phyloP scores from a whole-genome alignment of 2,888 invertebrate species.

The Chouioia cunea region DNA sequence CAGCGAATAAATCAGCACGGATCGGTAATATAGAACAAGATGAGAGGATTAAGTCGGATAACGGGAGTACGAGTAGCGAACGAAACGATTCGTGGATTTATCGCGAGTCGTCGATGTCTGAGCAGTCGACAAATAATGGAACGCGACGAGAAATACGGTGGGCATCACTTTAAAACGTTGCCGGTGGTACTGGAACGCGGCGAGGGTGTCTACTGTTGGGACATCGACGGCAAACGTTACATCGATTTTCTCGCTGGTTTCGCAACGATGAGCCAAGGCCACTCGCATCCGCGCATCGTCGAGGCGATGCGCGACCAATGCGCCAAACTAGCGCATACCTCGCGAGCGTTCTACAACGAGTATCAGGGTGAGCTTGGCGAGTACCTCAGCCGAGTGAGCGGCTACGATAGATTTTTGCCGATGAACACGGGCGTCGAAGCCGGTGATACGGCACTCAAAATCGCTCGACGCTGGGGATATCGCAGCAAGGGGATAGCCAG shows the following conservation, averaged over 20 bases:
- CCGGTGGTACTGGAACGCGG: constrained; percentile 78
- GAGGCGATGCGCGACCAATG: constrained; percentile 74
- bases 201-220: constrained; percentile 83
- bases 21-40: too few relatives aligned
- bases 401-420: constrained; percentile 83
- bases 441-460: constrained; percentile 83
- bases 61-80: too few relatives aligned
- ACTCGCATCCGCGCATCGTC: constrained; percentile 81
- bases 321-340: constrained; percentile 77
- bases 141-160: constrained; percentile 76
- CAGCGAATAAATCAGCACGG: too few relatives aligned
- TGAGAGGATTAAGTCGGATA: too few relatives aligned
- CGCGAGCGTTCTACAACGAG: constrained; percentile 82
- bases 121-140: constrained; percentile 66
- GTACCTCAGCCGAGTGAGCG: constrained; percentile 78
- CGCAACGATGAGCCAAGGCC: constrained; percentile 86
- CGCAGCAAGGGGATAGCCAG: constrained; percentile 78
- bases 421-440: constrained; percentile 91
- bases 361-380: constrained; percentile 82
- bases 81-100: too few relatives aligned
- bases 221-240: constrained; percentile 83
- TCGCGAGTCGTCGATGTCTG: constrained; percentile 51
- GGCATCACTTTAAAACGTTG: constrained; percentile 80
- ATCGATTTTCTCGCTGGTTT: constrained; percentile 86
- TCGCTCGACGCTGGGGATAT: constrained; percentile 88